Percentiles rank a stretch among this genome's conserved stretches.
Evolutionary conservation across 2,888 invertebrate genomes (phyloP).

Genomic region (Cloeon dipterum): DNA sequence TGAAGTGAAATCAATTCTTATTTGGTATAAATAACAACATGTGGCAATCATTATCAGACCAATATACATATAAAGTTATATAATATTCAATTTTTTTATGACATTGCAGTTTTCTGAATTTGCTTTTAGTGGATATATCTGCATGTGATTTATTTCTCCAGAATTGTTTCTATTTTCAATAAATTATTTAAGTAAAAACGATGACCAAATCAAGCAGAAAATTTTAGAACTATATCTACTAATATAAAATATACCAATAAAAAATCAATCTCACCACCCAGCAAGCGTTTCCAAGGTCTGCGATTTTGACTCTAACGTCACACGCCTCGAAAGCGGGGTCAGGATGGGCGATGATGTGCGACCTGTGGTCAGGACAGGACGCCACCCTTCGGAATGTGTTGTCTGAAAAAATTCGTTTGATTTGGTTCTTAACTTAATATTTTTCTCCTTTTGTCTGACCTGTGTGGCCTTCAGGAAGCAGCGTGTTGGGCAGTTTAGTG

Average conservation of each 20-base stretch:
- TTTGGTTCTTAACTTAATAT: too few relatives aligned
- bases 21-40: too few relatives aligned
- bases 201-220: neutral
- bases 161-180: too few relatives aligned
- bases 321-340: constrained; percentile 23
- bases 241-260: too few relatives aligned
- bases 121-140: too few relatives aligned
- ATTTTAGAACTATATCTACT: neutral
- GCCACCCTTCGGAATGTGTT: constrained; percentile 13
- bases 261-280: constrained; percentile 32
- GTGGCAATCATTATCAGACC: too few relatives aligned
- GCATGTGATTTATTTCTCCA: too few relatives aligned
- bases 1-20: too few relatives aligned
- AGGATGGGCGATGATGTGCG: constrained; percentile 11
- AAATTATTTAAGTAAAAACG: too few relatives aligned
- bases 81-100: neutral
- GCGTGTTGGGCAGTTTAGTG: constrained; percentile 1
- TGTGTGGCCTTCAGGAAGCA: neutral
- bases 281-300: constrained; percentile 68
- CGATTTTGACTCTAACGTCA: constrained; percentile 52
- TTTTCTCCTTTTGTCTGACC: too few relatives aligned
- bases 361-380: constrained; percentile 15
- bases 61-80: too few relatives aligned
- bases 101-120: too few relatives aligned
- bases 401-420: constrained; percentile 6